Base-by-base conservation (phyloP, 2,113 vertebrate genomes). In the Narcine bancroftii region DNA sequence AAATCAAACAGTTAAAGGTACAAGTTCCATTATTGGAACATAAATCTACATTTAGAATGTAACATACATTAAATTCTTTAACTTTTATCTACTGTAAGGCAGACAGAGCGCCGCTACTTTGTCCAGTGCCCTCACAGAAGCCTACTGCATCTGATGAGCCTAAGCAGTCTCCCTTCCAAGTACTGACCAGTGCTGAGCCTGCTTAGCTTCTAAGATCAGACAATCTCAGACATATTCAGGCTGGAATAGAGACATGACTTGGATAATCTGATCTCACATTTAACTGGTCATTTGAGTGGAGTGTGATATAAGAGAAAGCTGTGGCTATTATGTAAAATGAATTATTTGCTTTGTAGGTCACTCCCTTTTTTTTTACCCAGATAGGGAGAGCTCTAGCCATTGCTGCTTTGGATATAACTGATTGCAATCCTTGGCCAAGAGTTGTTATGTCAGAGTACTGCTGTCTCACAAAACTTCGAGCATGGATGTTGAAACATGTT, bases 391-490 rank as follows among this genome's bases (percentile, higher is more conserved):
- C 98, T 0, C 93, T 99, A 92, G 99, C 99, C 0, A 94, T 99
- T 73, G 97, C 99, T 0, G 98, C 97, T 0, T 95, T 99, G 95
- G 99, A 99, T 92, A 98, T 99, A 97, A 97, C 95, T 0, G 98
- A 99, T 76, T 97, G 97, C 93, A 99, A 99, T 92, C 99, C 99
- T 0, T 99, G 99, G 99, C 97, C 98, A 0, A 95, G 99, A 1
- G 96, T 99, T 10, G 95, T 99, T 92, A 95, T 99, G 45, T 99
- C 99, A 0, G 99, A 99, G 94, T 97, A 99, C 96, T 96, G 94
- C 95, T 97, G 96, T 93, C 96, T 99, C 87, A 94, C 95, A 6
- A 99, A 99, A 94, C 96, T 99, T 60, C 96, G 98, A 0, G 98
- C 98, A 75, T 98, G 97, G 96, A 97, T 99, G 96, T 96, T 99